Base-by-base conservation (phyloP, 2,888 invertebrate genomes). In the Agonopterix subpropinquella region DNA sequence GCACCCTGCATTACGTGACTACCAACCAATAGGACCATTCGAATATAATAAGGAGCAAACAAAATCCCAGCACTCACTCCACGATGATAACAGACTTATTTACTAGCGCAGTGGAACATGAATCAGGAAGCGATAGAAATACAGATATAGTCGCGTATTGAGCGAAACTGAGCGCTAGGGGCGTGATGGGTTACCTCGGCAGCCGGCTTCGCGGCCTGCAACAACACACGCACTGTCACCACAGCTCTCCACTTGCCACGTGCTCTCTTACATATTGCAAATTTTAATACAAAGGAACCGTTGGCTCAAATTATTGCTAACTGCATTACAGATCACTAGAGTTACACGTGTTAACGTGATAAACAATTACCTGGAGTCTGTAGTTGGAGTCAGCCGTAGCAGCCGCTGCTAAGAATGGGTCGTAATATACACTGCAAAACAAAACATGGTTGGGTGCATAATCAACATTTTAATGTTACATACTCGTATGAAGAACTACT, bases 331-430 rank as follows among this genome's bases (percentile, higher is more conserved):
- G 28, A 28, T 28, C 28, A 28, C 28, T 28, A 28, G 28, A 28
- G 28, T n/a, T n/a, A n/a, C n/a, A 28, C 28, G 5, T 28, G 28
- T 41, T 13, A n/a, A 11, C 11, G 2, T 11, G 8, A 41, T n/a
- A 41, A n/a, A 41, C 41, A 8, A 8, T 41, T 91, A 96, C 96
- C 94, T 96, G 96, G 72, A 96, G 91, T 90, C 96, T 94, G 89
- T 96, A 95, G 90, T 94, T 95, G 62, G 95, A 94, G 89, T 96
- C 96, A 70, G 95, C 94, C 67, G 91, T 90, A 59, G 95, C 94
- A 59, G 96, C 95, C 64, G 96, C 95, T 62, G 96, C 96, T 90
- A 98, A 90, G 92, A 97, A 96, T 71, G 96, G 97, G 91, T 98
- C 97, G 91, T 97, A 98, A 91, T 97, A 98, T 64, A 97, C 94